A percentile compares a stretch with the other conserved stretches of the same genome.
Conservation (phyloP, 2,797 vertebrate genomes). For the Eleutherodactylus coqui region DNA sequence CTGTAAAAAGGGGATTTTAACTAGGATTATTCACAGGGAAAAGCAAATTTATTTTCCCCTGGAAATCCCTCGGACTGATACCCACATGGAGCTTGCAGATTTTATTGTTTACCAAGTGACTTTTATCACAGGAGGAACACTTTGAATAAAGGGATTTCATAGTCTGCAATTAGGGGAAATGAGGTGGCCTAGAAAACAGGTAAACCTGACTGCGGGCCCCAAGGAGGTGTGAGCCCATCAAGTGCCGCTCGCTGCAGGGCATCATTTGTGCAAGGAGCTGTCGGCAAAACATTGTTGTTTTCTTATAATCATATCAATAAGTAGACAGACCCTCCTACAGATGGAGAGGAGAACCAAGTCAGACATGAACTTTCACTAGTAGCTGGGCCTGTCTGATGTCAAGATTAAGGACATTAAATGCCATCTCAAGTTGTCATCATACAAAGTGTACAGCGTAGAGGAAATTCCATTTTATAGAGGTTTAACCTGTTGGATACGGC, state of each 20-base stretch:
- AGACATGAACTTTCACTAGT: not conserved
- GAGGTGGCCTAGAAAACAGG: constrained; percentile 38
- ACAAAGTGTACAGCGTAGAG: too few relatives aligned
- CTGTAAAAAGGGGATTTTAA: constrained; percentile 61
- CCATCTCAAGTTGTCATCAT: too few relatives aligned
- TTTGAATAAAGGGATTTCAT: constrained; percentile 58
- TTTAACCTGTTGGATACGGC: too few relatives aligned
- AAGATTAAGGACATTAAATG: too few relatives aligned
- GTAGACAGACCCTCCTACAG: not conserved
- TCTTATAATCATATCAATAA: not conserved
- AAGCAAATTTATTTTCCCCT: constrained; percentile 54
- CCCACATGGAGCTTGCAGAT: constrained; percentile 54
- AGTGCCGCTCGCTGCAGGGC: constrained; percentile 46
- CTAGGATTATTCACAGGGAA: constrained; percentile 57
- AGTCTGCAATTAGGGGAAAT: constrained; percentile 57
- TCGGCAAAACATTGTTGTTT: constrained; percentile 5
- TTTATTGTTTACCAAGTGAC: constrained; percentile 56
- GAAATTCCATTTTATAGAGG: too few relatives aligned
- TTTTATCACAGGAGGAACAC: constrained; percentile 58
- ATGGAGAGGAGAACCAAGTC: not conserved
- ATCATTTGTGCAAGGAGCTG: constrained; percentile 49
- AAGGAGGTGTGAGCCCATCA: constrained; percentile 46
- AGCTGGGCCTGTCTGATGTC: not conserved
- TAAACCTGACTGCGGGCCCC: constrained; percentile 17
- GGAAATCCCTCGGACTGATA: constrained; percentile 48